phyloP scores from a whole-genome alignment of 2,888 invertebrate genomes.

The Rhorus exstirpatorius region DNA sequence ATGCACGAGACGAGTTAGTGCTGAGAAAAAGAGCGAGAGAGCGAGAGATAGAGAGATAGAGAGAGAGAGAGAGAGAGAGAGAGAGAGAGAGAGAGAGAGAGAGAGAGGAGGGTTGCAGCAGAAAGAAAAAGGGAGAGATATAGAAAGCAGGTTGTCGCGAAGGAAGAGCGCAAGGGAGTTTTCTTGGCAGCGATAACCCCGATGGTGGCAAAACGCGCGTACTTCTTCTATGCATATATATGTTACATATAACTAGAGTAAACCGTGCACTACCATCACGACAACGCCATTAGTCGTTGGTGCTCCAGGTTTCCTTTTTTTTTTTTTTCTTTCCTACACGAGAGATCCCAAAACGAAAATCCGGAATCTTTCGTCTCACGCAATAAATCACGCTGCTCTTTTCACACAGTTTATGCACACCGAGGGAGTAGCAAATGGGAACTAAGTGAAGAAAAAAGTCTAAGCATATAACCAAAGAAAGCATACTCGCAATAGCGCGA shows the following conservation, averaged over 20 bases:
- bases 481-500: background rate
- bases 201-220: conserved; percentile 34
- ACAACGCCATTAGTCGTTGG: conserved; percentile 55
- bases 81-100: conserved; percentile 38
- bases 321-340: background rate
- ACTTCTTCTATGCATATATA: conserved; percentile 14
- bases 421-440: background rate
- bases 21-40: too few species aligned
- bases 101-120: conserved; percentile 6
- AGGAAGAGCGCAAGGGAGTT: conserved; percentile 57
- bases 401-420: conserved; percentile 43
- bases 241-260: conserved; percentile 48
- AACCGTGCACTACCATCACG: conserved; percentile 44
- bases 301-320: background rate
- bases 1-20: conserved; percentile 16
- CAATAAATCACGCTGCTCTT: conserved; percentile 58
- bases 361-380: conserved; percentile 52
- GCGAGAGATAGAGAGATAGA: conserved; percentile 7
- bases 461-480: background rate
- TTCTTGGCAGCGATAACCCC: conserved; percentile 66
- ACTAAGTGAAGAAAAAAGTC: background rate
- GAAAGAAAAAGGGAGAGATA: conserved; percentile 8
- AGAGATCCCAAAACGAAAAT: conserved; percentile 50
- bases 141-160: conserved; percentile 34
- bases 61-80: conserved; percentile 7